Base-by-base conservation (phyloP, 2,113 vertebrate species). In the Triplophysa rosa region DNA sequence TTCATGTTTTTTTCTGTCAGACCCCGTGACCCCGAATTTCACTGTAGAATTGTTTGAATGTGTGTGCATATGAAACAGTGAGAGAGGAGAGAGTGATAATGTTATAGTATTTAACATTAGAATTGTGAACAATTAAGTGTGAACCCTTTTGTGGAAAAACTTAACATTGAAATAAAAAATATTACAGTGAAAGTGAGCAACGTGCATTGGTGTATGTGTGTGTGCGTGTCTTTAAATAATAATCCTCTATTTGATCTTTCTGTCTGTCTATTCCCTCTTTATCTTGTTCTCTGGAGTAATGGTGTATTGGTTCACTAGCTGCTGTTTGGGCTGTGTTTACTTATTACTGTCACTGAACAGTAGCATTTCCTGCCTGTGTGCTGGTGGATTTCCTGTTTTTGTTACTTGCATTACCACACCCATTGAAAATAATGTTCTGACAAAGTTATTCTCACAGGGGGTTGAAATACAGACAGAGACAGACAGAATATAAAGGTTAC, bases 331-430 rank as follows among this genome's bases (percentile, higher is more conserved):
- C 69, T 80, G n/a, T 85, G 85, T 90, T 88, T 87, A 81, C 85
- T 85, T 89, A 65, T 82, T 42, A 21, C 77, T 86, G 70, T 86
- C 86, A 80, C 67, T 78, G 65, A 88, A 83, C 82, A 82, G 82
- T 85, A 90, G 87, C 86, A 90, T 91, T 92, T 92, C 91, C 91
- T 92, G 91, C 76, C 79, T 88, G 80, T 87, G 86, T 90, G 87
- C 88, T 84, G 81, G 84, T 89, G 87, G 83, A 87, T 89, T 92
- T 92, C 91, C 91, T 92, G 90, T 89, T 89, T 88, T 86, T 85
- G 83, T 88, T 82, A 82, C 76, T 79, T 11, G 61, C 52, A 86
- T 85, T 78, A 80, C 79, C 65, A 87, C 87, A 84, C 84, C 89
- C 87, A 85, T 33, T 78, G 17, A 84, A 82, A 81, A 85, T 80